phyloP scores from a whole-genome alignment of 2,888 invertebrate species.

The Hetaerina titia region DNA sequence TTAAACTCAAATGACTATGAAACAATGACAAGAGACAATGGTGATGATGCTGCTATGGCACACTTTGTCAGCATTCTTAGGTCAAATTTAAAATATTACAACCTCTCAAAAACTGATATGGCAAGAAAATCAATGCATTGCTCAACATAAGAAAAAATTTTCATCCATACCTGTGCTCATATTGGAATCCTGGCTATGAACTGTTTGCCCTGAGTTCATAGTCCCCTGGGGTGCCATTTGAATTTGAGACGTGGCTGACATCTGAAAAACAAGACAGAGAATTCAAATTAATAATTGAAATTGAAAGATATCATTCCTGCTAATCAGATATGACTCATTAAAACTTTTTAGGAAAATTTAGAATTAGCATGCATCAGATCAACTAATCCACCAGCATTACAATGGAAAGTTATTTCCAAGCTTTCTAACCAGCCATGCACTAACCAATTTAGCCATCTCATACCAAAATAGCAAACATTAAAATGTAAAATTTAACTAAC shows the following conservation, averaged over 20 bases:
- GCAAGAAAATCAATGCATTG: not conserved
- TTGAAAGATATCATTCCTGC: not conserved
- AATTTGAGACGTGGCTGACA: constrained; percentile 98
- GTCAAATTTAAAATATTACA: too few species aligned
- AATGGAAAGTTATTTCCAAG: constrained; percentile 15
- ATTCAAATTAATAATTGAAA: constrained; percentile 14
- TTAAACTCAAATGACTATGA: too few species aligned
- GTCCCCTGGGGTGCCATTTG: constrained; percentile 97
- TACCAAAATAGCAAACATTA: not conserved
- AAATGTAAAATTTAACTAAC: not conserved
- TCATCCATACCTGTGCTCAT: constrained; percentile 93
- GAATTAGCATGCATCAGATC: constrained; percentile 29
- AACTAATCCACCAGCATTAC: constrained; percentile 17
- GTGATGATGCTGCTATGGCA: too few species aligned
- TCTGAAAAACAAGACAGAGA: constrained; percentile 82
- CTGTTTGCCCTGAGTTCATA: constrained; percentile 88
- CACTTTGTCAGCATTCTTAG: too few species aligned
- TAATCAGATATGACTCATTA: not conserved
- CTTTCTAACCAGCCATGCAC: constrained; percentile 54
- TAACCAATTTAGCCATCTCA: not conserved
- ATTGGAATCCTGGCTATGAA: constrained; percentile 97
- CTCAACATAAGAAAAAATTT: constrained; percentile 72
- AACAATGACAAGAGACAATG: too few species aligned
- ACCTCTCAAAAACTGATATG: too few species aligned
- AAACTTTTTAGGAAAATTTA: not conserved